Evolutionary conservation across 1,140 invertebrate genomes (phyloP).

Genomic region (Eueides isabella): DNA sequence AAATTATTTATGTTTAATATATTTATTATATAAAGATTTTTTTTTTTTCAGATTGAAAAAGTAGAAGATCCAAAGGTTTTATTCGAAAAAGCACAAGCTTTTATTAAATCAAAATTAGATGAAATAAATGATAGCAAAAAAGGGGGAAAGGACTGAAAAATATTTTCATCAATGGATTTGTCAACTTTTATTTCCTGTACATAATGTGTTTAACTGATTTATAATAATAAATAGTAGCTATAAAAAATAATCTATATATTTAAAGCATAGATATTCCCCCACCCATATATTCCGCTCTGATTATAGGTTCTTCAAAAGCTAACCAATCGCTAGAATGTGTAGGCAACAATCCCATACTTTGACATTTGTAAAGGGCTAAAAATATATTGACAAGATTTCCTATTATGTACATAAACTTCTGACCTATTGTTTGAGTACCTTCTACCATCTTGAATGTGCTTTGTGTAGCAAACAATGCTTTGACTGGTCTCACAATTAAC

Average conservation of each 20-base stretch:
- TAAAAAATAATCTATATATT: slow-evolving; percentile 48
- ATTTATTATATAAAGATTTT: slow-evolving; percentile 22
- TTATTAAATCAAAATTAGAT: slow-evolving; percentile 85
- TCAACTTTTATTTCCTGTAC: slow-evolving; percentile 64
- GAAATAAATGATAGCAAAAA: slow-evolving; percentile 78
- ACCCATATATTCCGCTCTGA: slow-evolving; percentile 93
- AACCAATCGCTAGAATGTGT: slow-evolving; percentile 99
- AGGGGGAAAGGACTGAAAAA: slow-evolving; percentile 42
- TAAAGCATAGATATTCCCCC: slow-evolving; percentile 89
- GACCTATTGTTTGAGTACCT: slow-evolving; percentile 93
- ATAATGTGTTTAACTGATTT: slow-evolving; percentile 50
- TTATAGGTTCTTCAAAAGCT: slow-evolving; percentile 97
- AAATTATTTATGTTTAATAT: neutral
- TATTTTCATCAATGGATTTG: slow-evolving; percentile 39
- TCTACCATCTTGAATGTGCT: slow-evolving; percentile 98
- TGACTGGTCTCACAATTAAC: slow-evolving; percentile 97
- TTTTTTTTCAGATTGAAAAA: slow-evolving; percentile 87
- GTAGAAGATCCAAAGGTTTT: slow-evolving; percentile 90
- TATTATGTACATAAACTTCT: slow-evolving; percentile 97
- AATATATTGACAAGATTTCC: slow-evolving; percentile 97
- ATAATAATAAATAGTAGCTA: slow-evolving; percentile 61
- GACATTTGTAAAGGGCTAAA: slow-evolving; percentile 98
- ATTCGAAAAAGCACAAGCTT: slow-evolving; percentile 86
- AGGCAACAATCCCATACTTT: slow-evolving; percentile 98
- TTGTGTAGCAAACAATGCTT: slow-evolving; percentile 95